Percentiles rank a stretch among this genome's conserved stretches.
Evolutionary conservation across 2,797 vertebrate species (phyloP).

Genomic region (Amblyraja radiata): DNA sequence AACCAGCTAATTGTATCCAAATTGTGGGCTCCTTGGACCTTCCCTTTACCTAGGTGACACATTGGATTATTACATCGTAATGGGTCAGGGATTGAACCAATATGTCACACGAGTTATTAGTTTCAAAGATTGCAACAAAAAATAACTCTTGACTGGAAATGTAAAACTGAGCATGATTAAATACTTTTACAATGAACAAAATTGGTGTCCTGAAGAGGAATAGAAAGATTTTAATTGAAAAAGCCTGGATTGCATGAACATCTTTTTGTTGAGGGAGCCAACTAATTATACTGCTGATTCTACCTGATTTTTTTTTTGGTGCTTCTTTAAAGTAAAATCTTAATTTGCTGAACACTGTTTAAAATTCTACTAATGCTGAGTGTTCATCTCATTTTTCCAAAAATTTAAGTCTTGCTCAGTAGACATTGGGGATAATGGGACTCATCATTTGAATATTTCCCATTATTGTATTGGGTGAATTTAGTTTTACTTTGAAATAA

Average conservation of each 20-base stretch:
- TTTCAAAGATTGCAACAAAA: not conserved
- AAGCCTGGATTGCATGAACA: not conserved
- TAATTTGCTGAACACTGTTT: not conserved
- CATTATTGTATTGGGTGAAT: not conserved
- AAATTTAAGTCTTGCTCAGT: not conserved
- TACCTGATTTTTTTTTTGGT: not conserved
- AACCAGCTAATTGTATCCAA: not conserved
- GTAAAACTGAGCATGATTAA: not conserved
- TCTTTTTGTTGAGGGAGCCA: not conserved
- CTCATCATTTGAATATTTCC: not conserved
- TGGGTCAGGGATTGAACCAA: not conserved
- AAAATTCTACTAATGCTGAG: not conserved
- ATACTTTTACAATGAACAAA: not conserved
- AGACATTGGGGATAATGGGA: too few species aligned
- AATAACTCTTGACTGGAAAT: not conserved
- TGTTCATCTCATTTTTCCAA: conserved; percentile 1
- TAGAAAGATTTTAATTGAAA: not conserved
- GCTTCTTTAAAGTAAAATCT: not conserved
- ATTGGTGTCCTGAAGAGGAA: not conserved
- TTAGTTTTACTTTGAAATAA: not conserved
- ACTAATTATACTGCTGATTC: not conserved
- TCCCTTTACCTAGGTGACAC: not conserved
- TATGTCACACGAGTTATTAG: not conserved
- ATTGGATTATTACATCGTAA: not conserved
- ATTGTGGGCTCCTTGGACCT: not conserved